Percentiles rank a stretch among this genome's conserved stretches.
Conservation (phyloP, 1,140 invertebrate species). For the Diuraphis noxia region DNA sequence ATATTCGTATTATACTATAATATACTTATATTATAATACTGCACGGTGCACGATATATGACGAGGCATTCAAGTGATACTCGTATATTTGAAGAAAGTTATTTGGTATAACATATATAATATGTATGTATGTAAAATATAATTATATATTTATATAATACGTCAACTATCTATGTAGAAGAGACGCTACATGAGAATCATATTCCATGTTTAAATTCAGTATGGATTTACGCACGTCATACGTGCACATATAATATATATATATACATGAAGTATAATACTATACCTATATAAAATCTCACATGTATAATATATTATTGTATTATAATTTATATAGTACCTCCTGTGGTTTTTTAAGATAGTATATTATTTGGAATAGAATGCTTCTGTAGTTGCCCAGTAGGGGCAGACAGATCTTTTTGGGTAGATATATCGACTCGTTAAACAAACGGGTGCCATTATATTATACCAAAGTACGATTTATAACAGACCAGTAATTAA, state of each 20-base stretch:
- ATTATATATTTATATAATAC: not conserved
- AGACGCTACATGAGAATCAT: not conserved
- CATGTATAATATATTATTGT: not conserved
- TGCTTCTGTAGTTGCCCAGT: not conserved
- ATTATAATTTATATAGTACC: not conserved
- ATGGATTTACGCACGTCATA: not conserved
- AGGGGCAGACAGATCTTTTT: not conserved
- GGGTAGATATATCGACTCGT: not conserved
- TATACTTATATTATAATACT: too few relatives aligned
- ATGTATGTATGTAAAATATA: not conserved
- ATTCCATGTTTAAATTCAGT: not conserved
- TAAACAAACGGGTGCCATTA: not conserved
- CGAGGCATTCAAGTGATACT: too few relatives aligned
- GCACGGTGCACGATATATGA: too few relatives aligned
- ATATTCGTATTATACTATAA: too few relatives aligned
- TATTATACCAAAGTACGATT: not conserved
- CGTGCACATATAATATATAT: too few relatives aligned
- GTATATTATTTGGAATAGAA: not conserved
- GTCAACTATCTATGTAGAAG: not conserved
- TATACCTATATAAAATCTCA: too few relatives aligned
- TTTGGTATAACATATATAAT: not conserved
- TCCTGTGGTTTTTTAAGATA: not conserved
- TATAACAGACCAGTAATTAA: slow-evolving; percentile 11
- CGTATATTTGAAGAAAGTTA: not conserved
- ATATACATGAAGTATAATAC: not conserved